Percentiles rank a stretch among this genome's conserved stretches.
phyloP scores from a whole-genome alignment of 1,140 invertebrate genomes.

The Dendrolimus kikuchii region DNA sequence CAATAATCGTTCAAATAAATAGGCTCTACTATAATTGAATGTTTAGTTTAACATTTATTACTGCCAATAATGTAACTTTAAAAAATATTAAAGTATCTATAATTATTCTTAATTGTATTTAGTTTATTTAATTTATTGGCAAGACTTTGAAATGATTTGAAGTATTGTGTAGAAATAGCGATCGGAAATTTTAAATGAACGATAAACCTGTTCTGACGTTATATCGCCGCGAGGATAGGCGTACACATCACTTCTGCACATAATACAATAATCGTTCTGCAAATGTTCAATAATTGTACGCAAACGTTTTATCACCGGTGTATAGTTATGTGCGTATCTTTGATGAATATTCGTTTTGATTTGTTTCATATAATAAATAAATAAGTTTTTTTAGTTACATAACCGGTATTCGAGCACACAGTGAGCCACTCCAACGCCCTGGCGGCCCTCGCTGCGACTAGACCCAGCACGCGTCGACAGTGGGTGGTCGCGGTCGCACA shows the following conservation, averaged over 20 bases:
- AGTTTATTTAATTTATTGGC: too few relatives aligned
- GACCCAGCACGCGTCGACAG: constrained; percentile 55
- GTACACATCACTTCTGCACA: constrained; percentile 62
- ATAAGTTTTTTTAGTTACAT: constrained; percentile 69
- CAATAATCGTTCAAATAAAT: not conserved
- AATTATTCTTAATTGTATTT: too few relatives aligned
- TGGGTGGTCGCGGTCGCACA: constrained; percentile 56
- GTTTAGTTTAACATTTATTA: too few relatives aligned
- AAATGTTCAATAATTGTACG: not conserved
- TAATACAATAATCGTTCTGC: constrained; percentile 13
- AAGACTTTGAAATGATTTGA: too few relatives aligned
- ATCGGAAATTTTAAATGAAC: constrained; percentile 17
- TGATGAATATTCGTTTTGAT: constrained; percentile 3
- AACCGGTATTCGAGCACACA: constrained; percentile 54
- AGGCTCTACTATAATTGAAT: too few relatives aligned
- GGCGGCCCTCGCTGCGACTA: constrained; percentile 65
- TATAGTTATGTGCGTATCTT: not conserved
- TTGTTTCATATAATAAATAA: constrained; percentile 59
- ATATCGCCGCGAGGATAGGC: constrained; percentile 51
- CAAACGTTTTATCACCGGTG: not conserved
- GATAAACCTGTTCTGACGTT: constrained; percentile 56
- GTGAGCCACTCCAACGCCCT: constrained; percentile 57
- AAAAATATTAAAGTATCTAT: too few relatives aligned
- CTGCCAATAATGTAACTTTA: too few relatives aligned
- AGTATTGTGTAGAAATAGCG: too few relatives aligned